Evolutionary conservation across 2,797 vertebrate genomes (phyloP).

Genomic region (Alosa sapidissima): DNA sequence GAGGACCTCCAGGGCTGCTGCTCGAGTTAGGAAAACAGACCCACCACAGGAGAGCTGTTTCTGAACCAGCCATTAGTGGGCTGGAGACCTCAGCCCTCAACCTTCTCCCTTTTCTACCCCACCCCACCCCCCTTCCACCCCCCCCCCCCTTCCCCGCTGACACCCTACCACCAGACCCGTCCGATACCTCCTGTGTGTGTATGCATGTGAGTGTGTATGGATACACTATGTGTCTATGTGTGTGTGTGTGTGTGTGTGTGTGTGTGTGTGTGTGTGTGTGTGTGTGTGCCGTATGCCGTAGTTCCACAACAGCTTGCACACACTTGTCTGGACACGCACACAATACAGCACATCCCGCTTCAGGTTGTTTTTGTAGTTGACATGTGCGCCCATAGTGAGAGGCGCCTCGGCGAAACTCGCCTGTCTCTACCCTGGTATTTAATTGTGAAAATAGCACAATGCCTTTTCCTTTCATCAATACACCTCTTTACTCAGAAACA

Average conservation of each 20-base stretch:
- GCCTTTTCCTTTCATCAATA: slow-evolving; percentile 11
- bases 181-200: neutral
- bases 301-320: slow-evolving; percentile 19
- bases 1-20: slow-evolving; percentile 45
- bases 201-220: neutral
- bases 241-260: neutral
- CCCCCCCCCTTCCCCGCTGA: slow-evolving; percentile 14
- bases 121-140: slow-evolving; percentile 17
- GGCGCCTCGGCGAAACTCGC: neutral
- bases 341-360: slow-evolving; percentile 23
- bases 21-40: slow-evolving; percentile 38
- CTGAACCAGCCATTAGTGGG: slow-evolving; percentile 27
- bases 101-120: slow-evolving; percentile 26
- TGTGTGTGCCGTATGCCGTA: neutral
- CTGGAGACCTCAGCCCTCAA: slow-evolving; percentile 34
- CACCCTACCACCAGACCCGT: slow-evolving; percentile 26
- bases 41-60: slow-evolving; percentile 35
- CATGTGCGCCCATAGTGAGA: slow-evolving; percentile 3
- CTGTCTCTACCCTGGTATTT: slow-evolving; percentile 10
- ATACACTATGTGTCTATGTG: neutral
- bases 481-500: neutral
- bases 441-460: slow-evolving; percentile 19
- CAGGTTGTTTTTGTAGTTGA: slow-evolving; percentile 24
- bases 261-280: neutral
- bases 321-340: slow-evolving; percentile 21